These are phyloP conservation scores for Sebastes fasciatus DNA, from an alignment of 2,113 vertebrate genomes.

Conservation along the genomic window DNA sequence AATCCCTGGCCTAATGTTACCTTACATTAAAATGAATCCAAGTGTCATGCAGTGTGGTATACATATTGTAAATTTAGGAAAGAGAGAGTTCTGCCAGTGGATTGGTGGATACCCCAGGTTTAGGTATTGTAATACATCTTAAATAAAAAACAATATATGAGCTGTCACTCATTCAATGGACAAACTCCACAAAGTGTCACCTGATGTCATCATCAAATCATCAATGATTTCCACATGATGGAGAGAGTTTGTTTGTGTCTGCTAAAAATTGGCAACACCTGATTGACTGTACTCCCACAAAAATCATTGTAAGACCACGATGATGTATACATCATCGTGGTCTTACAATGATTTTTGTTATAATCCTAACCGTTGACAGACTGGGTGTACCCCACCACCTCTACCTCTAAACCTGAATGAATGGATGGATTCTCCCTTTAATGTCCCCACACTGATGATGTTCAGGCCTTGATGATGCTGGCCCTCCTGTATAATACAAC, in stretches of 20 bases:
- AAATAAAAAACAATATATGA: too few relatives aligned
- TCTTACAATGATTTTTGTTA: too few relatives aligned
- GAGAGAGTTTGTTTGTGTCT: background rate
- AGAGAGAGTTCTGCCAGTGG: background rate
- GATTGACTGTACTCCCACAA: background rate
- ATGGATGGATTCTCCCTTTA: background rate
- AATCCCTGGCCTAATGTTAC: background rate
- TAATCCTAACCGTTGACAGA: too few relatives aligned
- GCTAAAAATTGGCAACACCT: background rate
- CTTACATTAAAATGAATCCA: background rate
- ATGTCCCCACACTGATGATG: too few relatives aligned
- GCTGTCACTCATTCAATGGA: too few relatives aligned
- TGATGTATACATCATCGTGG: too few relatives aligned
- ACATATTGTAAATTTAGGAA: background rate
- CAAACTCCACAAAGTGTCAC: too few relatives aligned
- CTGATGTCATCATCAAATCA: too few relatives aligned
- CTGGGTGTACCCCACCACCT: conserved; percentile 8
- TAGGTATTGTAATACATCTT: too few relatives aligned
- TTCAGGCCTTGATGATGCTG: too few relatives aligned
- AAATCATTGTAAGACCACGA: background rate
- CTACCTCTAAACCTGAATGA: background rate
- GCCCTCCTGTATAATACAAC: too few relatives aligned
- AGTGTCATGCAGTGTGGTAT: background rate
- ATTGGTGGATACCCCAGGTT: background rate
- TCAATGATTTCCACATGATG: too few relatives aligned